Percentiles rank a stretch among this genome's conserved stretches.
phyloP scores from a whole-genome alignment of 2,888 invertebrate genomes.

The Automeris io region DNA sequence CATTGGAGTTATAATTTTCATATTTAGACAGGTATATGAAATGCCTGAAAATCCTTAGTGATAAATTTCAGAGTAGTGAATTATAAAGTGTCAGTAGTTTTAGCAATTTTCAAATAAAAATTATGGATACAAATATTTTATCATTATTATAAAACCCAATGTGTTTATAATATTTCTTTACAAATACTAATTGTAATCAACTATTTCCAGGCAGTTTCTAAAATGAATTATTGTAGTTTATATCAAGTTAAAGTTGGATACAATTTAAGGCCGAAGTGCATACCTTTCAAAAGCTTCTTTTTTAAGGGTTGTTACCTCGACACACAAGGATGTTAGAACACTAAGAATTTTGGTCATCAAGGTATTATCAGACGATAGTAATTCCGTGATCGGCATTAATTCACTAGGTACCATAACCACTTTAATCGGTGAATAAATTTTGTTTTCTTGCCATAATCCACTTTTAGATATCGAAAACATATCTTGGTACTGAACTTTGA shows the following conservation, averaged over 20 bases:
- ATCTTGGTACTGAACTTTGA: constrained; percentile 61
- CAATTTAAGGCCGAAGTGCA: constrained; percentile 9
- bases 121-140: too few species aligned
- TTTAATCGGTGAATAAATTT: constrained; percentile 53
- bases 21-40: constrained; percentile 80
- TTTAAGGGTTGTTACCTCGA: constrained; percentile 83
- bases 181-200: too few species aligned
- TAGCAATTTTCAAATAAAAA: too few species aligned
- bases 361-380: constrained; percentile 90
- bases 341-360: constrained; percentile 86
- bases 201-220: too few species aligned
- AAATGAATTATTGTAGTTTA: too few species aligned
- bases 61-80: not conserved
- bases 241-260: not conserved
- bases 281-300: constrained; percentile 80
- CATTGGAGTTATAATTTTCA: constrained; percentile 77
- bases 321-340: constrained; percentile 86
- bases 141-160: too few species aligned
- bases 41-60: constrained; percentile 44
- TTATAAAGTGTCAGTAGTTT: too few species aligned
- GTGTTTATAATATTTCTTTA: too few species aligned
- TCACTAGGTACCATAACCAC: constrained; percentile 73
- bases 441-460: constrained; percentile 46
- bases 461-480: constrained; percentile 30
- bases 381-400: constrained; percentile 79